Conservation (phyloP, 2,888 invertebrate species). For the Podabrus alpinus region DNA sequence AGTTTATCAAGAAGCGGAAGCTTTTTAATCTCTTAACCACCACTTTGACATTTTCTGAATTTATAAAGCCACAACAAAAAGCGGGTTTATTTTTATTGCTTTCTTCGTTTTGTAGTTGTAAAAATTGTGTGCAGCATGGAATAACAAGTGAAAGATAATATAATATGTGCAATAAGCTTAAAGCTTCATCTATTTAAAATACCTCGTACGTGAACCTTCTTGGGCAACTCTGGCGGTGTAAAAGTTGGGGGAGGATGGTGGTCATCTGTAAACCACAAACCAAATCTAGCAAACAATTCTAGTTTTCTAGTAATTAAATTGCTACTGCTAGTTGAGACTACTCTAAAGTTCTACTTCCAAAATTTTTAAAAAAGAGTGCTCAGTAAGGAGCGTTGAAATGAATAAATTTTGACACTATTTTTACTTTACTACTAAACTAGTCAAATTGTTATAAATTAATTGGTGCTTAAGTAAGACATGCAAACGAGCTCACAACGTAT, state of each 20-base stretch:
- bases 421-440: neutral
- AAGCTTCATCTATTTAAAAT: conserved; percentile 41
- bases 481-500: conserved; percentile 8
- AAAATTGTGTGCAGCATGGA: conserved; percentile 22
- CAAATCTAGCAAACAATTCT: conserved; percentile 58
- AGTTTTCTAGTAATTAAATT: conserved; percentile 21
- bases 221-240: conserved; percentile 98
- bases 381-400: neutral
- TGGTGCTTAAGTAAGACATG: conserved; percentile 10
- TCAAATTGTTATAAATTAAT: neutral
- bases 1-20: conserved; percentile 49
- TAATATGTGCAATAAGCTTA: conserved; percentile 8
- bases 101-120: neutral
- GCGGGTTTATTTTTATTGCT: conserved; percentile 9
- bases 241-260: conserved; percentile 97
- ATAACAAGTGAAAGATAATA: conserved; percentile 10
- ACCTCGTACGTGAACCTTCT: conserved; percentile 98
- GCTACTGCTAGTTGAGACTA: neutral
- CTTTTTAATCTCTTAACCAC: conserved; percentile 12
- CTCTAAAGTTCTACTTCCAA: neutral
- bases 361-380: neutral
- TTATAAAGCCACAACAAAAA: neutral
- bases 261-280: conserved; percentile 89
- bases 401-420: neutral
- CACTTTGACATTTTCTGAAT: neutral